Conservation (phyloP, 2,113 vertebrate genomes). For the Choloepus hoffmanni region DNA sequence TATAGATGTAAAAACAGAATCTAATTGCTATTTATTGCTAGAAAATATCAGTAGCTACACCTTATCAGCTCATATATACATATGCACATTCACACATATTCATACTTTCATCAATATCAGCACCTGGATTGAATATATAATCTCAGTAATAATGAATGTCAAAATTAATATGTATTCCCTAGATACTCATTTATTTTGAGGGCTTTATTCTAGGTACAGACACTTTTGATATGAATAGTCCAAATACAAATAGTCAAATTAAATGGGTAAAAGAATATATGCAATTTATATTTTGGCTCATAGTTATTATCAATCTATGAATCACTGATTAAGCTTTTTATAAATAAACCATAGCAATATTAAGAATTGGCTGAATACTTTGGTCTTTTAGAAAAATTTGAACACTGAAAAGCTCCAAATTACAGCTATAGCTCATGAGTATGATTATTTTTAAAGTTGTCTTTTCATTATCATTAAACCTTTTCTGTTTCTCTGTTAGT, state of each 20-base stretch:
- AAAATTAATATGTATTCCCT: neutral
- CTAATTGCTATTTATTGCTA: constrained; percentile 6
- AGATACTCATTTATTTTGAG: neutral
- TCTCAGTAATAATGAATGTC: constrained; percentile 11
- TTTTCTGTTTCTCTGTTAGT: neutral
- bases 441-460: constrained; percentile 32
- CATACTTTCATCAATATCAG: neutral
- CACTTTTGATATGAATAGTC: neutral
- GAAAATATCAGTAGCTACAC: neutral
- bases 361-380: constrained; percentile 37
- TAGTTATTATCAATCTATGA: neutral
- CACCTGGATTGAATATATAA: neutral
- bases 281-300: neutral
- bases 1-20: neutral
- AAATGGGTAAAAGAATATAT: neutral
- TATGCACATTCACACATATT: neutral
- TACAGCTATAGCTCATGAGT: neutral
- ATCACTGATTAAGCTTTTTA: neutral
- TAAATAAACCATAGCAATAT: constrained; percentile 36
- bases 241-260: constrained; percentile 33
- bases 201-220: neutral
- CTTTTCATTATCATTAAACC: constrained; percentile 7
- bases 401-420: neutral
- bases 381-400: neutral
- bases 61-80: neutral